Evolutionary conservation across 1,140 invertebrate species (phyloP), one percentile per base, ranked within the genome.

Genomic region (Rhynchophorus ferrugineus): DNA sequence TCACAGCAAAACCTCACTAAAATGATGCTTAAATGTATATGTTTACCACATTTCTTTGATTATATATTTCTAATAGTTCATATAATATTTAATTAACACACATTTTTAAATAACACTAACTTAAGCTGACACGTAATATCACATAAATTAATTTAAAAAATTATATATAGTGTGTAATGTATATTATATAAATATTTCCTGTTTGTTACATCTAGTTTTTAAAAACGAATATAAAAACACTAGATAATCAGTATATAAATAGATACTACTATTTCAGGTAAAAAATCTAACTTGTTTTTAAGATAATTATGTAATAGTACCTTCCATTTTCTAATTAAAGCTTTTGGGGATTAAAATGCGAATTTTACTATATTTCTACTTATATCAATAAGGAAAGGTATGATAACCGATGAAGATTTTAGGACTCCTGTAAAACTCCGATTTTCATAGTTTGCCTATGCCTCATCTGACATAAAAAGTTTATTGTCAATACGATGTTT

Each of bases 291-390:
- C 24, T 29, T 6, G n/a, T 29, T 17, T 17, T 14, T 13, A 33
- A n/a, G n/a, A n/a, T n/a, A n/a, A n/a, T 1, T 37, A 37, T 37
- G 35, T 37, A 37, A 37, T 16, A 36, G 17, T 16, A 37, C 13
- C 35, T 37, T 16, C 2, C n/a, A n/a, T n/a, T n/a, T 37, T 37
- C 35, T 37, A 37, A 16, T 37, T 37, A 37, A 37, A 37, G 35
- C 35, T 37, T 37, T 37, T 11, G 1, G 35, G 35, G 17, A 9
- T 37, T 16, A 16, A 37, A 37, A 37, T 5, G 9, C 14, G 17
- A 37, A n/a, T n/a, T n/a, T n/a, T 13, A 16, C 35, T 37, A 16
- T 37, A 13, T 37, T 16, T 1, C 17, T 16, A 37, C 6, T 16
- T 11, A 36, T 16, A 9, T 37, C 17, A 5, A 6, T 13, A 37